These are phyloP conservation scores for Poeciliopsis prolifica DNA, from an alignment of 2,113 vertebrate genomes.

Conservation along the genomic window DNA sequence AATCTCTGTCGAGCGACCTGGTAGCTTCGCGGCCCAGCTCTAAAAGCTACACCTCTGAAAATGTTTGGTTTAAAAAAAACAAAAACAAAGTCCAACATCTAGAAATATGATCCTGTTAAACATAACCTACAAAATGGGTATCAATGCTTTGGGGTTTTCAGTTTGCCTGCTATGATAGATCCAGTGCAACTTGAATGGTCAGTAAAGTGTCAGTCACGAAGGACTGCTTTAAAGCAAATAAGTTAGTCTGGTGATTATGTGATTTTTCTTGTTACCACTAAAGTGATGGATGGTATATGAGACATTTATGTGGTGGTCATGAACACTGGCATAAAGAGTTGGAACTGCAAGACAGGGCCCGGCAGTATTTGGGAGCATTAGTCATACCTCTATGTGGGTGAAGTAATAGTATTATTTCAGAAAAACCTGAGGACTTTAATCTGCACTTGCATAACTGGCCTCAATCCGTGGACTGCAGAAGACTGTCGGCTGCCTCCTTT, in stretches of 20 bases:
- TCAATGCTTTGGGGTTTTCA: background rate
- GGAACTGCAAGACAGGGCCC: background rate
- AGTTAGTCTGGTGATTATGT: background rate
- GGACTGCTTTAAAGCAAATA: background rate
- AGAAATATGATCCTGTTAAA: background rate
- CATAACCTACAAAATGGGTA: background rate
- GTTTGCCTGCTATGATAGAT: background rate
- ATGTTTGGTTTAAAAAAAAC: no score
- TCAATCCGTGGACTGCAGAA: no score
- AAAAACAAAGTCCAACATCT: background rate
- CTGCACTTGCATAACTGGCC: no score
- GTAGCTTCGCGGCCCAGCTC: constrained; percentile 20
- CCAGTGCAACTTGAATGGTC: background rate
- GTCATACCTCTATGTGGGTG: no score
- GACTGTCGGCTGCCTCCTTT: no score
- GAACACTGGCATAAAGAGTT: background rate
- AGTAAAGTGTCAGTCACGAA: background rate
- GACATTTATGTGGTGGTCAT: background rate
- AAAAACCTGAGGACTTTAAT: no score
- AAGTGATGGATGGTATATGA: background rate
- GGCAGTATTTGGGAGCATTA: background rate
- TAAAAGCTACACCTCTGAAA: background rate
- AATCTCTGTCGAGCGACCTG: constrained; percentile 22
- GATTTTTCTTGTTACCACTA: background rate
- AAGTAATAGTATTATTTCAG: no score